phyloP scores from a whole-genome alignment of 2,113 vertebrate species.

The Tinamus guttatus region DNA sequence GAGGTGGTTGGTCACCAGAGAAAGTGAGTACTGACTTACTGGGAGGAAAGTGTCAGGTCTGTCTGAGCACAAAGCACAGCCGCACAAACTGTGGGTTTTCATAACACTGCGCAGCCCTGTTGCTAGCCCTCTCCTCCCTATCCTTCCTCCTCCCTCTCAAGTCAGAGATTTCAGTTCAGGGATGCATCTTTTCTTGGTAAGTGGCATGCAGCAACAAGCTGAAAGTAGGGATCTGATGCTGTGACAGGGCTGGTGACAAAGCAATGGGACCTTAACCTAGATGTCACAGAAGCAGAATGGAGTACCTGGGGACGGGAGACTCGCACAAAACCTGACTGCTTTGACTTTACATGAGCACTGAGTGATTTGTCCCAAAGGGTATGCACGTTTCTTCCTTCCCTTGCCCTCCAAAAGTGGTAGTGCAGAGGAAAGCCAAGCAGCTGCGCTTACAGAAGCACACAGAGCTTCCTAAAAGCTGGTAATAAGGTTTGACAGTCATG shows the following conservation, averaged over 20 bases:
- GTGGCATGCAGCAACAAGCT: neutral
- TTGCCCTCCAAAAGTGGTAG: neutral
- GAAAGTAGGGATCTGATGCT: neutral
- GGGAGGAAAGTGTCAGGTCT: neutral
- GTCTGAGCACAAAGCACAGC: neutral
- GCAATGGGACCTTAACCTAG: neutral
- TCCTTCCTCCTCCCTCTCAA: fast-evolving
- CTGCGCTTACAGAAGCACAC: conserved; percentile 13
- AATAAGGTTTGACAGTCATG: conserved; percentile 65
- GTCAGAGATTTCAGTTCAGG: neutral
- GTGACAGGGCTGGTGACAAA: neutral
- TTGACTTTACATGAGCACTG: neutral
- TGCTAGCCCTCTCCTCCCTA: neutral
- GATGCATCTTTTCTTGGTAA: neutral
- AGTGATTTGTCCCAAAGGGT: neutral
- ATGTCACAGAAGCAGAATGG: neutral
- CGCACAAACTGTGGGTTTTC: neutral
- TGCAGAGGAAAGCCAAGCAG: conserved; percentile 25
- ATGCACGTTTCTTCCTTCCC: neutral
- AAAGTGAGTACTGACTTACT: neutral
- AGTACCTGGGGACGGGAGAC: neutral
- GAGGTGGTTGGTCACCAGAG: neutral
- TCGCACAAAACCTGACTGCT: neutral
- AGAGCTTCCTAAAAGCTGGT: conserved; percentile 52
- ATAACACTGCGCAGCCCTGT: neutral